These are phyloP conservation scores for Zophobas morio DNA, from an alignment of 1,140 invertebrate species.

Conservation along the genomic window DNA sequence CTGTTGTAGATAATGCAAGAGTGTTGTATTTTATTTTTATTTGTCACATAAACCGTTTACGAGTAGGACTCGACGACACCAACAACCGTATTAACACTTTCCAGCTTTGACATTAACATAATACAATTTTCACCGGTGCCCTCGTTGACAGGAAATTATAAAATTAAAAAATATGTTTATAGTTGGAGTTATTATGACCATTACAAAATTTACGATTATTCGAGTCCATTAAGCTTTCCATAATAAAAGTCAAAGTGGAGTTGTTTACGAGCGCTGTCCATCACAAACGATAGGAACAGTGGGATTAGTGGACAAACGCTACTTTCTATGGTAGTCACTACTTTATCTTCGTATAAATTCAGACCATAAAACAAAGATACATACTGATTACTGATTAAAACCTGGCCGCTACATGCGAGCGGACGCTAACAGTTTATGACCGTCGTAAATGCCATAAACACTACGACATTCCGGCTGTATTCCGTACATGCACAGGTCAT, in stretches of 20 bases:
- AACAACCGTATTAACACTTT: slow-evolving; percentile 41
- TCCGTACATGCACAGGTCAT: slow-evolving; percentile 49
- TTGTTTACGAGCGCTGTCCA: slow-evolving; percentile 60
- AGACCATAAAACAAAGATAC: slow-evolving; percentile 64
- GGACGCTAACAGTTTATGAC: slow-evolving; percentile 61
- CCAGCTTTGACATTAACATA: slow-evolving; percentile 29
- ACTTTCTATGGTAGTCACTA: slow-evolving; percentile 60
- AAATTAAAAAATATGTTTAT: slow-evolving; percentile 47
- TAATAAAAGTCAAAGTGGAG: slow-evolving; percentile 61
- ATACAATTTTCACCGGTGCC: slow-evolving; percentile 40
- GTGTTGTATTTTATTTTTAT: slow-evolving; percentile 35
- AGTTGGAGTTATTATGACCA: slow-evolving; percentile 46
- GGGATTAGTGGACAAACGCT: slow-evolving; percentile 52
- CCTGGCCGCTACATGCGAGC: slow-evolving; percentile 60
- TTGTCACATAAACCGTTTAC: slow-evolving; percentile 26
- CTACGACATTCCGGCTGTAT: slow-evolving; percentile 58
- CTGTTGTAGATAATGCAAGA: slow-evolving; percentile 12
- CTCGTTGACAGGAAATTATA: slow-evolving; percentile 19
- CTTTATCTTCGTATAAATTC: slow-evolving; percentile 63
- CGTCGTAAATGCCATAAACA: slow-evolving; percentile 64
- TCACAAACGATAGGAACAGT: slow-evolving; percentile 54
- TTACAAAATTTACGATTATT: slow-evolving; percentile 62
- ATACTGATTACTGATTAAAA: slow-evolving; percentile 66
- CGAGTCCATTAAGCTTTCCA: slow-evolving; percentile 60
- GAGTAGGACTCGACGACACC: slow-evolving; percentile 15